Base-by-base conservation (phyloP, 1,140 invertebrate species). In the Asobara japonica region DNA sequence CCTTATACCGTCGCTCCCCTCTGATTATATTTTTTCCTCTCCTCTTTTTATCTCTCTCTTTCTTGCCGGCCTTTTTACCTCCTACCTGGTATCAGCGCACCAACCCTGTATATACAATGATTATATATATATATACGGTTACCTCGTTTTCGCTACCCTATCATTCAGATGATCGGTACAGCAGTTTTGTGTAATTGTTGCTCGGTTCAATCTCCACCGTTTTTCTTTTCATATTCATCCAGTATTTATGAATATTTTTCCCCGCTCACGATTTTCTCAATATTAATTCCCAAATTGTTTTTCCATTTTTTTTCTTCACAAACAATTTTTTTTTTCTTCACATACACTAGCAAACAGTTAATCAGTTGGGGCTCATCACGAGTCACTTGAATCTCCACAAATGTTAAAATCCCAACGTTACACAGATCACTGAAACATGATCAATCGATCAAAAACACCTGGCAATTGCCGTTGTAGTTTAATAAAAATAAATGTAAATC, bases 161-260 rank as follows among this genome's bases (percentile, higher is more conserved):
- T 76, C 69, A 76, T 76, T 73, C 70, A 64, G 71, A 75, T 75
- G 71, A 75, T 75, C 71, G 71, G 33, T 71, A 68, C 33, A 16
- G 65, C 48, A 41, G 70, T 68, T 68, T 75, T 33, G 56, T 68
- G 60, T 71, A 70, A 73, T 75, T 71, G 69, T 71, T 65, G 45
- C 65, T 68, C 22, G 16, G 31, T 68, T 73, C 67, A 13, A 45
- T 51, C 33, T 71, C 10, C 38, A 38, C 30, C 61, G 22, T 45
- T 27, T 64, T 56, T 18, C 25, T 56, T 38, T 33, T 36, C 65
- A 27, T 66, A 25, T 38, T 36, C 33, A 18, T n/a, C 22, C 25
- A 69, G 20, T 10, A 36, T 10, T 56, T 27, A 56, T 27, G 22
- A 56, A 62, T 31, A 18, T 62, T 62, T 10, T 0, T n/a, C 33